Evolutionary conservation across 2,888 invertebrate genomes (phyloP).

Genomic region (Heliconius sara): DNA sequence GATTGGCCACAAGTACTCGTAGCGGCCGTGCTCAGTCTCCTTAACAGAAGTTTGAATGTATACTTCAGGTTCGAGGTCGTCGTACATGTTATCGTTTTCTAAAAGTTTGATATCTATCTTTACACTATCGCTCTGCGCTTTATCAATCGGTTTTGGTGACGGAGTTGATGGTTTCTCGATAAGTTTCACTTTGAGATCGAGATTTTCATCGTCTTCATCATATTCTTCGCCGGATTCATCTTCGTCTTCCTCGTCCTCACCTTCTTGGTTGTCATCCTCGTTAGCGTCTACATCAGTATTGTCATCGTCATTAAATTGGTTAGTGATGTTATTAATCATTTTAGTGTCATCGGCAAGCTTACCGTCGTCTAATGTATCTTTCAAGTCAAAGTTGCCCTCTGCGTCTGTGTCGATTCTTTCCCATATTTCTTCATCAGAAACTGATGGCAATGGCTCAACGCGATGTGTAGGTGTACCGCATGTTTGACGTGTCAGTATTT

Average conservation of each 20-base stretch:
- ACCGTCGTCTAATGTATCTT: conserved; percentile 73
- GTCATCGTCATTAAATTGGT: conserved; percentile 63
- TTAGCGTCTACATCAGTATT: conserved; percentile 48
- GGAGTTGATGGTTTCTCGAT: conserved; percentile 61
- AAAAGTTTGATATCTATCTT: conserved; percentile 70
- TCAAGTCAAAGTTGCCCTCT: conserved; percentile 73
- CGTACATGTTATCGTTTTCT: conserved; percentile 65
- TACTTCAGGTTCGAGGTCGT: conserved; percentile 63
- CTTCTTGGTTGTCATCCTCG: conserved; percentile 68
- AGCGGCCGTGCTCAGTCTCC: conserved; percentile 73
- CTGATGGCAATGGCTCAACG: conserved; percentile 65
- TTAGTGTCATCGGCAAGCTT: conserved; percentile 66
- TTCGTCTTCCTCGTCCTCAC: conserved; percentile 65
- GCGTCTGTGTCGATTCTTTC: conserved; percentile 74
- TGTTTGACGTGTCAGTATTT: conserved; percentile 74
- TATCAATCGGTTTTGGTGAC: conserved; percentile 45
- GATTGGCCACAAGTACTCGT: conserved; percentile 84
- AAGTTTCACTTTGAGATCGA: conserved; percentile 72
- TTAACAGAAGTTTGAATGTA: conserved; percentile 66
- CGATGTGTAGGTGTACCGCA: conserved; percentile 70
- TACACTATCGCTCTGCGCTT: conserved; percentile 54
- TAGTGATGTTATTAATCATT: conserved; percentile 58
- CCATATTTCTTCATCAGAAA: conserved; percentile 79
- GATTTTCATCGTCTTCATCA: conserved; percentile 70
- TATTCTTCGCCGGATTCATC: conserved; percentile 66